Percentiles rank a stretch among this genome's conserved stretches.
phyloP scores from a whole-genome alignment of 2,888 invertebrate genomes.

The Micoletzkya japonica region DNA sequence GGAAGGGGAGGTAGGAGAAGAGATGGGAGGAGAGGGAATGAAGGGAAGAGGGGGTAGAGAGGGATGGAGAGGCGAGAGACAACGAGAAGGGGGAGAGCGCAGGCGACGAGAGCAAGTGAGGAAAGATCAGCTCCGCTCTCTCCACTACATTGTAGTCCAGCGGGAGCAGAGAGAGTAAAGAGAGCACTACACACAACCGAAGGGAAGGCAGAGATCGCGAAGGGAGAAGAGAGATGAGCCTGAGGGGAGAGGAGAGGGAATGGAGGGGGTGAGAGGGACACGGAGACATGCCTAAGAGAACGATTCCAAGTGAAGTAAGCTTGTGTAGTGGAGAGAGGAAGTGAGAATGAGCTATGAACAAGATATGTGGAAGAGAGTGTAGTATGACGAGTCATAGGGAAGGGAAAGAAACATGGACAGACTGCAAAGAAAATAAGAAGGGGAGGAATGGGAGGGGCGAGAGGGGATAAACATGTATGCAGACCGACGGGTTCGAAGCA shows the following conservation, averaged over 20 bases:
- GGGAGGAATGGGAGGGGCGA: constrained; percentile 11
- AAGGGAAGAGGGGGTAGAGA: background rate
- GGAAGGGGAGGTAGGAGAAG: background rate
- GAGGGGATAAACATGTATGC: background rate
- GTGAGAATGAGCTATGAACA: background rate
- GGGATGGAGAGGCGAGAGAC: background rate
- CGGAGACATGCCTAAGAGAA: background rate
- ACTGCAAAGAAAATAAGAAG: background rate
- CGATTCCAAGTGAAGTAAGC: background rate
- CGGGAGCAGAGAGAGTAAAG: too few relatives aligned
- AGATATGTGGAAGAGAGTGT: background rate
- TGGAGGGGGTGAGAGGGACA: background rate
- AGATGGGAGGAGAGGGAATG: background rate
- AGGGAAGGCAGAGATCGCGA: too few relatives aligned
- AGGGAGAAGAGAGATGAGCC: background rate
- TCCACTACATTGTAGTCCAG: too few relatives aligned
- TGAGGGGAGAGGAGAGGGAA: background rate
- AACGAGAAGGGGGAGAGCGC: background rate
- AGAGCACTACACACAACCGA: too few relatives aligned
- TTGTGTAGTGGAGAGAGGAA: background rate
- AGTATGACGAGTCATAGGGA: background rate
- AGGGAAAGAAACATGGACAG: background rate
- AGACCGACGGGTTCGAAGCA: too few relatives aligned
- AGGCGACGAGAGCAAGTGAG: background rate
- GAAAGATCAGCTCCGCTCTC: background rate